Conservation (phyloP, 2,888 invertebrate species). For the Lasiommata megera region DNA sequence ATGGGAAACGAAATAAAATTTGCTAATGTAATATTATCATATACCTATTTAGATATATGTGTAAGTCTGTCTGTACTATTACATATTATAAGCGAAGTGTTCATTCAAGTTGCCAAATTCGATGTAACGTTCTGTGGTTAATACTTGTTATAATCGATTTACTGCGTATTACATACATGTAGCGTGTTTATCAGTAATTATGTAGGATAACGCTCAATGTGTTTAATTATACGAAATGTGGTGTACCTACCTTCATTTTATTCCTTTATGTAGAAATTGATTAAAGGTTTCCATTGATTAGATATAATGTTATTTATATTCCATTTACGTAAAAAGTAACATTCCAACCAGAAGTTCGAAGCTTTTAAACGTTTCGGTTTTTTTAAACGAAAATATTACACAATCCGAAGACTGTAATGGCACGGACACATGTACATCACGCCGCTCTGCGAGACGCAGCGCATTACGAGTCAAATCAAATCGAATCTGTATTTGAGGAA, state of each 20-base stretch:
- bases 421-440: neutral
- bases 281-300: conserved; percentile 53
- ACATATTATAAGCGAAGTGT: conserved; percentile 61
- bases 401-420: conserved; percentile 68
- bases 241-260: conserved; percentile 63
- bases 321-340: conserved; percentile 59
- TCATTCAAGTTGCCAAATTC: conserved; percentile 79
- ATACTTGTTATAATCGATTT: conserved; percentile 57
- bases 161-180: conserved; percentile 61
- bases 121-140: conserved; percentile 64
- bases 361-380: conserved; percentile 41
- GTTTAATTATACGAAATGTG: conserved; percentile 70
- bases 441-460: neutral
- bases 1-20: conserved; percentile 9
- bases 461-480: neutral
- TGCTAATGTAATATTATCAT: conserved; percentile 17
- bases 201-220: conserved; percentile 77
- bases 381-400: conserved; percentile 54
- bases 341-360: conserved; percentile 47
- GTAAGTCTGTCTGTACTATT: conserved; percentile 34
- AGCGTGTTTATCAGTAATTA: conserved; percentile 70
- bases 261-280: conserved; percentile 54
- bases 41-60: conserved; percentile 32
- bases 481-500: too few species aligned
- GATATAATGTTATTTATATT: conserved; percentile 48